A percentile compares a stretch with the other conserved stretches of the same genome.
Evolutionary conservation across 2,888 invertebrate species (phyloP).

Genomic region (Lithophane leautieri): DNA sequence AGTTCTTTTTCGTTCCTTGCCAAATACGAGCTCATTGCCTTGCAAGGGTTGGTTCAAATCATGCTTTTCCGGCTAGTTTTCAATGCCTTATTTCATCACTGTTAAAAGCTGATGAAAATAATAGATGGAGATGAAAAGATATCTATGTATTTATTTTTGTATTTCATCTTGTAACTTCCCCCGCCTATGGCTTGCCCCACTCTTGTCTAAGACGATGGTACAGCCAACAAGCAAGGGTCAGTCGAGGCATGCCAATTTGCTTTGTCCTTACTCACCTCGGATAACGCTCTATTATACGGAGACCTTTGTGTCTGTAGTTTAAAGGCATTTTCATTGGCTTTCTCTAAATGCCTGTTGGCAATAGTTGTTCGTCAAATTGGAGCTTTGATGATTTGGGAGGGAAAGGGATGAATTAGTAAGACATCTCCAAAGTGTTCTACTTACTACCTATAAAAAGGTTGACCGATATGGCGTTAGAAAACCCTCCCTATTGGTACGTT

Average conservation of each 20-base stretch:
- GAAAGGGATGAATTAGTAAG: neutral
- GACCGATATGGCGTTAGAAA: neutral
- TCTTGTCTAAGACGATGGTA: conserved; percentile 68
- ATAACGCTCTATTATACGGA: conserved; percentile 69
- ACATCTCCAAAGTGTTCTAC: conserved; percentile 4
- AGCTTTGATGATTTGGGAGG: conserved; percentile 39
- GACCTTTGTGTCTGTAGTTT: conserved; percentile 64
- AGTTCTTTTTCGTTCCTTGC: neutral
- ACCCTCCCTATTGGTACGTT: no score
- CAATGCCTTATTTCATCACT: neutral
- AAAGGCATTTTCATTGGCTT: conserved; percentile 64
- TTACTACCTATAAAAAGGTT: neutral
- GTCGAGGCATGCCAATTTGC: conserved; percentile 79
- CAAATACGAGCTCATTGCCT: no score
- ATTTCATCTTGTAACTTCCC: conserved; percentile 12
- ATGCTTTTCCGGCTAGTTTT: neutral
- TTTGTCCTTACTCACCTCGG: conserved; percentile 73
- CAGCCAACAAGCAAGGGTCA: conserved; percentile 81
- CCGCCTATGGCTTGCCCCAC: conserved; percentile 59
- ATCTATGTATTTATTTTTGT: no score
- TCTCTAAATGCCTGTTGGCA: conserved; percentile 55
- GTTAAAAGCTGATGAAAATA: no score
- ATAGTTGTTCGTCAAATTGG: conserved; percentile 55
- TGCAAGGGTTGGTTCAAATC: no score
- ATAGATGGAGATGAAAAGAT: no score